Evolutionary conservation across 2,888 invertebrate genomes (phyloP), one percentile per base, ranked within the genome.

Genomic region (Nemotelus pantherinus): DNA sequence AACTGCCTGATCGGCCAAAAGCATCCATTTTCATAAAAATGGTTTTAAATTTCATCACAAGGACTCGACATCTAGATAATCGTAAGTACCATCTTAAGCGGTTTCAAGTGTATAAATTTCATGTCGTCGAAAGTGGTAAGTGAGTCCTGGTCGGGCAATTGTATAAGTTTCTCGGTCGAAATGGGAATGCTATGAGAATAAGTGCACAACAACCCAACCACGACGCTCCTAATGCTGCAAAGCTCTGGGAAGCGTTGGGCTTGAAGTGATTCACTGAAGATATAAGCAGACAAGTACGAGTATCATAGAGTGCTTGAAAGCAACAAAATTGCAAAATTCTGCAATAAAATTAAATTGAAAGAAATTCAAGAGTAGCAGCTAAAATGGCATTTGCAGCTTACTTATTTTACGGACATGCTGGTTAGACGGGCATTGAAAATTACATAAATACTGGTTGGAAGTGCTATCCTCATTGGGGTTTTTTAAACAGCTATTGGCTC

Each of bases 241-340:
- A 25, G 25, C 25, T 25, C 25, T 25, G 25, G 25, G 25, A 25
- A 25, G 25, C 25, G 25, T 25, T 25, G 25, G 25, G 25, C 25
- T 25, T 25, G 25, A 25, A 25, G 25, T 25, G 25, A 25, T 25
- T 25, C 25, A 25, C 0, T 1, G 25, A 25, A 25, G 25, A 25
- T 25, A 25, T 25, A 25, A 25, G 25, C 25, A 25, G 25, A 25
- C 25, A 25, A 25, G 25, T 25, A 25, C 25, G 25, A 25, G 25
- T 25, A 25, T 25, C 25, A 25, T 25, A 25, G 25, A 25, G 25
- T 25, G 25, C 25, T 25, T 25, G 43, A 63, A 3, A 63, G 63
- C 63, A 7, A 63, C 63, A 63, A 41, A 63, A 63, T 63, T 2
- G 43, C 63, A 63, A 63, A 41, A 41, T 63, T 63, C 63, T 41